phyloP scores from a whole-genome alignment of 2,888 invertebrate genomes.

The Neoitamus cyanurus region DNA sequence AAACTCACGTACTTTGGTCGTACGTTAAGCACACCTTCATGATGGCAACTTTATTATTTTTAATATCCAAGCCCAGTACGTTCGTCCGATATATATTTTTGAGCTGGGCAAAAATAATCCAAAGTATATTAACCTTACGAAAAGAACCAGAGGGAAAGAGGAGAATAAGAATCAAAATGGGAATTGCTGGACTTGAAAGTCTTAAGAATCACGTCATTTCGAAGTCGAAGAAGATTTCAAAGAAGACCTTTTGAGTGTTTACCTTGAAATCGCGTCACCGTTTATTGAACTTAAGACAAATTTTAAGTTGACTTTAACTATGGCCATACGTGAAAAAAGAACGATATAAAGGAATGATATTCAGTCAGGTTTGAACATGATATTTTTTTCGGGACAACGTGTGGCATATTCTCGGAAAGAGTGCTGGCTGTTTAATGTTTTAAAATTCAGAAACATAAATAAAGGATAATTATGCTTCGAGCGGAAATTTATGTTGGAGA shows the following conservation, averaged over 20 bases:
- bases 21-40: background rate
- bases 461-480: background rate
- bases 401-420: background rate
- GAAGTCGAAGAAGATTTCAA: conserved; percentile 13
- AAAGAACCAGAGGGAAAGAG: conserved; percentile 11
- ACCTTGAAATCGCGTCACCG: conserved; percentile 39
- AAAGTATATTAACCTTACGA: conserved; percentile 14
- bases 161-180: conserved; percentile 13
- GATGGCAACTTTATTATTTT: background rate
- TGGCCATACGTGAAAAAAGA: background rate
- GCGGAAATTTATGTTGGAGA: background rate
- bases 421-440: background rate
- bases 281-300: conserved; percentile 35
- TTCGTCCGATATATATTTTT: background rate
- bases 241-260: conserved; percentile 18
- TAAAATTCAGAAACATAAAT: background rate
- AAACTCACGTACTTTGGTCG: background rate
- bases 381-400: background rate
- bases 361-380: conserved; percentile 8
- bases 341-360: background rate
- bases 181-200: background rate
- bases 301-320: conserved; percentile 24
- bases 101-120: background rate
- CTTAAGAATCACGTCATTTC: conserved; percentile 25
- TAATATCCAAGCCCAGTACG: background rate